Evolutionary conservation across 2,797 vertebrate species (phyloP).

Genomic region (Etheostoma perlongum): DNA sequence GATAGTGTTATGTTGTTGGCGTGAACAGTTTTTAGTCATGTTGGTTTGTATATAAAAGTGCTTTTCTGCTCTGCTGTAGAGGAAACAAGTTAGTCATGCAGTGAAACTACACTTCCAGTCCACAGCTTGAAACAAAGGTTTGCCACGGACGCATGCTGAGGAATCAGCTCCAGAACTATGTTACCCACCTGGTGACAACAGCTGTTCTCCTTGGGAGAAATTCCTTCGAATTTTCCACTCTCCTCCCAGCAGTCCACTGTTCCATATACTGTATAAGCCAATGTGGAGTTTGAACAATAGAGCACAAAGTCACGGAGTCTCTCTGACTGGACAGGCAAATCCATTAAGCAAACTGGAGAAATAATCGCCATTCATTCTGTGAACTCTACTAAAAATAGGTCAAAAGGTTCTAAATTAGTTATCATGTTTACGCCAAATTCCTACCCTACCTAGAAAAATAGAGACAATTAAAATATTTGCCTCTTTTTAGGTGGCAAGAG

Average conservation of each 20-base stretch:
- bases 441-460: no score
- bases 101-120: slow-evolving; percentile 9
- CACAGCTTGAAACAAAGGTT: slow-evolving; percentile 38
- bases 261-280: slow-evolving; percentile 19
- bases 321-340: no score
- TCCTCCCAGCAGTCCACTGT: slow-evolving; percentile 23
- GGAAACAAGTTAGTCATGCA: background rate
- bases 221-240: slow-evolving; percentile 38
- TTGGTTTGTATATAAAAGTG: background rate
- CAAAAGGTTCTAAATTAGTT: no score
- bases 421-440: no score
- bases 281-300: slow-evolving; percentile 11
- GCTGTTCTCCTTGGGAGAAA: slow-evolving; percentile 57
- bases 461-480: no score
- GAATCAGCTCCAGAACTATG: slow-evolving; percentile 11
- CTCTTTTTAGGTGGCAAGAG: no score
- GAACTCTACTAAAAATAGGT: no score
- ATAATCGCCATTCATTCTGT: no score
- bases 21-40: slow-evolving; percentile 1
- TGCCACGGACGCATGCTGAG: slow-evolving; percentile 24
- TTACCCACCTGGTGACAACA: slow-evolving; percentile 51
- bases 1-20: background rate
- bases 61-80: slow-evolving; percentile 13
- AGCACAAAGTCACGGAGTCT: background rate
- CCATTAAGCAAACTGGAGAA: no score